These are phyloP conservation scores for Megaceryle torquata DNA, from an alignment of 2,113 vertebrate species.

Conservation along the genomic window DNA sequence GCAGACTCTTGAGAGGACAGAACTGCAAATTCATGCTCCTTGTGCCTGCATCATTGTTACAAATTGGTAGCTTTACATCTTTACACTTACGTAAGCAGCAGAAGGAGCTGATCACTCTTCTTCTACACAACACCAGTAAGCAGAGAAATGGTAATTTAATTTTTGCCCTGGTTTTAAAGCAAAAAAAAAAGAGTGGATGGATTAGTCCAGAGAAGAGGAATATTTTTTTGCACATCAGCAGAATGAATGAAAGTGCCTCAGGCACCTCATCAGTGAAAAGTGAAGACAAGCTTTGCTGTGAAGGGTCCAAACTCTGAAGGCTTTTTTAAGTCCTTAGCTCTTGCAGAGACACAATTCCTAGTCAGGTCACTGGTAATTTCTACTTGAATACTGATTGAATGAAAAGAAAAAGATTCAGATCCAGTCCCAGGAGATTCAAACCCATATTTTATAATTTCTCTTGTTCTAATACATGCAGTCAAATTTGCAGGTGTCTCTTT, in stretches of 20 bases:
- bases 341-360: neutral
- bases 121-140: neutral
- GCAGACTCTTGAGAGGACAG: neutral
- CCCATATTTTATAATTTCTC: neutral
- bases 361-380: neutral
- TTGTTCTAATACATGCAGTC: neutral
- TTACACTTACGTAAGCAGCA: neutral
- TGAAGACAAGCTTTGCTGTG: neutral
- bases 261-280: neutral
- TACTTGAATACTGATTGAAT: neutral
- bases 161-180: neutral
- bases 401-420: neutral
- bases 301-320: neutral
- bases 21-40: conserved; percentile 25
- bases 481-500: neutral
- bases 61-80: neutral
- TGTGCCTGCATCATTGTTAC: neutral
- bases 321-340: neutral
- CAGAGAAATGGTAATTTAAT: neutral
- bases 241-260: neutral
- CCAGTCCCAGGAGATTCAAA: neutral
- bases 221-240: neutral
- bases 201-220: neutral
- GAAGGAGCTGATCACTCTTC: neutral
- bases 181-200: neutral